A percentile compares a stretch with the other conserved stretches of the same genome.
Conservation (phyloP, 2,888 invertebrate genomes). For the Cataglyphis livida region DNA sequence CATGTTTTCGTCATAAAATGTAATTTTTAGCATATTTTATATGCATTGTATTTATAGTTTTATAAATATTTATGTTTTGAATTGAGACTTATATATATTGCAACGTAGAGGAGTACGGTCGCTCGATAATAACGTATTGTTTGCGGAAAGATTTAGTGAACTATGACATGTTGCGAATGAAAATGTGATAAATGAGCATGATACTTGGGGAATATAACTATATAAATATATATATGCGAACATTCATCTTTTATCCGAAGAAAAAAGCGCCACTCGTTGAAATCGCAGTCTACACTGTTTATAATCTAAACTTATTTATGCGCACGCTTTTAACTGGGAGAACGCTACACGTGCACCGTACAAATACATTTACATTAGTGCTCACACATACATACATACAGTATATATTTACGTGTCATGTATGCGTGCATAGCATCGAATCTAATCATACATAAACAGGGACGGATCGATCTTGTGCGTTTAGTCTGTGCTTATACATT, state of each 20-base stretch:
- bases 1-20: background rate
- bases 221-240: background rate
- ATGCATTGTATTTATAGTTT: background rate
- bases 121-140: slow-evolving; percentile 13
- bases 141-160: slow-evolving; percentile 40
- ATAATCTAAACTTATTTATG: slow-evolving; percentile 73
- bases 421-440: slow-evolving; percentile 36
- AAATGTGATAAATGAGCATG: slow-evolving; percentile 43
- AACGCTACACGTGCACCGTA: slow-evolving; percentile 76
- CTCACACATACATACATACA: slow-evolving; percentile 5
- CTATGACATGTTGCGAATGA: slow-evolving; percentile 37
- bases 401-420: slow-evolving; percentile 23
- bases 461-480: slow-evolving; percentile 28
- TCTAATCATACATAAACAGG: slow-evolving; percentile 55
- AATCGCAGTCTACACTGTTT: slow-evolving; percentile 57
- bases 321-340: slow-evolving; percentile 69
- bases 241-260: slow-evolving; percentile 38
- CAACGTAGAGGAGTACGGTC: background rate
- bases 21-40: background rate
- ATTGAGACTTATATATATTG: background rate
- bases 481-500: slow-evolving; percentile 37
- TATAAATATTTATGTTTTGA: slow-evolving; percentile 9
- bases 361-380: slow-evolving; percentile 32
- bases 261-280: slow-evolving; percentile 63
- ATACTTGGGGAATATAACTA: slow-evolving; percentile 32